A percentile compares a stretch with the other conserved stretches of the same genome.
These are phyloP conservation scores for Synaphobranchus kaupii DNA, from an alignment of 2,797 vertebrate genomes.

Conservation along the genomic window DNA sequence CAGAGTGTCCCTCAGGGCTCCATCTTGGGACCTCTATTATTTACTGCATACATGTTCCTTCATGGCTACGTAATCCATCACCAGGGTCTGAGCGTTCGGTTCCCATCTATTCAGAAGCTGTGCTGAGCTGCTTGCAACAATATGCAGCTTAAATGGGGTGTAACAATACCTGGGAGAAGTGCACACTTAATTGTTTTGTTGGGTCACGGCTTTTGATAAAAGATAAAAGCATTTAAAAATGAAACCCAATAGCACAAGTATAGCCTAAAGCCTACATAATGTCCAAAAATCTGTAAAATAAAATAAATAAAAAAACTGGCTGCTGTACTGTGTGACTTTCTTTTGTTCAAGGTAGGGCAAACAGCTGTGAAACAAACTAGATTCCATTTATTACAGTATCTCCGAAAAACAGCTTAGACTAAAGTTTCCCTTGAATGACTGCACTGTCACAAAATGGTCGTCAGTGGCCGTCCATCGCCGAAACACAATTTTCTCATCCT, in stretches of 20 bases:
- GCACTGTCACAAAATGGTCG: neutral
- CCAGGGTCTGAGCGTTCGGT: neutral
- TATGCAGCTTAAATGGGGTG: neutral
- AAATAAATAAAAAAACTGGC: no score
- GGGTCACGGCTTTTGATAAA: neutral
- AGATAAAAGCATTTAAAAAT: neutral
- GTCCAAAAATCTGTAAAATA: neutral
- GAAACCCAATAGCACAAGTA: neutral
- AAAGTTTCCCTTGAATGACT: no score
- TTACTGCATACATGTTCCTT: slow-evolving; percentile 40
- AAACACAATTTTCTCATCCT: neutral
- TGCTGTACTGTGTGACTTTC: no score
- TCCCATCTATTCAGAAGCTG: slow-evolving; percentile 1
- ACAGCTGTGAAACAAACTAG: neutral
- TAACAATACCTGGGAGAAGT: neutral
- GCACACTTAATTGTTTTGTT: neutral
- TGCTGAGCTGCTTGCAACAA: neutral
- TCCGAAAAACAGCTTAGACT: no score
- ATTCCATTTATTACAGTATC: no score
- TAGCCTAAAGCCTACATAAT: neutral
- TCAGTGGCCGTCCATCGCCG: neutral
- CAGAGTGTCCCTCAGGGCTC: slow-evolving; percentile 40
- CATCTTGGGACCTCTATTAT: slow-evolving; percentile 43
- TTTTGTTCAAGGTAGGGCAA: no score
- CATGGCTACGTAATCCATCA: slow-evolving; percentile 46